These are phyloP conservation scores for Molossus alvarezi DNA, from an alignment of 2,797 vertebrate genomes.

Conservation along the genomic window DNA sequence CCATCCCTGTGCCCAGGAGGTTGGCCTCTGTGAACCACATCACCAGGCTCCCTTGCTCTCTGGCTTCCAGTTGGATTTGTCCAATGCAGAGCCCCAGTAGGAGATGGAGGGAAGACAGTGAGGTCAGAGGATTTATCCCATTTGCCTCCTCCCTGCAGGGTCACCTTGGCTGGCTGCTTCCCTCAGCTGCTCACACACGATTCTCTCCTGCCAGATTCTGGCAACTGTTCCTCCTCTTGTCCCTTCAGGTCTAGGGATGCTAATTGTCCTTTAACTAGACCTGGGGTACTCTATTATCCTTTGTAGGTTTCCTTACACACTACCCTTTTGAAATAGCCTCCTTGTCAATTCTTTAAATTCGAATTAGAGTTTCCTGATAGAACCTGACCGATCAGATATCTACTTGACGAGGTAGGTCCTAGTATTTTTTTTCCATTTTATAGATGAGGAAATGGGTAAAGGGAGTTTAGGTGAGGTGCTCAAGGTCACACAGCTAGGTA, in stretches of 20 bases:
- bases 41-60: neutral
- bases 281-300: neutral
- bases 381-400: neutral
- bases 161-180: neutral
- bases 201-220: neutral
- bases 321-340: neutral
- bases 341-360: conserved; percentile 10
- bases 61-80: neutral
- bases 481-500: neutral
- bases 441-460: neutral
- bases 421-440: neutral
- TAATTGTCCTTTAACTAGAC: neutral
- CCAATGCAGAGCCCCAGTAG: neutral
- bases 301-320: neutral
- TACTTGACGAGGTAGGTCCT: neutral
- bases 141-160: neutral
- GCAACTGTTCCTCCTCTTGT: neutral
- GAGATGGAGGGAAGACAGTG: neutral
- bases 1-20: neutral
- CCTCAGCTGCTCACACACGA: neutral
- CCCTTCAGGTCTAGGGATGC: neutral
- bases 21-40: neutral
- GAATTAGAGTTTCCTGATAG: neutral
- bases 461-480: conserved; percentile 11
- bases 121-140: neutral